Base-by-base conservation (phyloP, 2,113 vertebrate species). In the Paraplagusia blochii region DNA sequence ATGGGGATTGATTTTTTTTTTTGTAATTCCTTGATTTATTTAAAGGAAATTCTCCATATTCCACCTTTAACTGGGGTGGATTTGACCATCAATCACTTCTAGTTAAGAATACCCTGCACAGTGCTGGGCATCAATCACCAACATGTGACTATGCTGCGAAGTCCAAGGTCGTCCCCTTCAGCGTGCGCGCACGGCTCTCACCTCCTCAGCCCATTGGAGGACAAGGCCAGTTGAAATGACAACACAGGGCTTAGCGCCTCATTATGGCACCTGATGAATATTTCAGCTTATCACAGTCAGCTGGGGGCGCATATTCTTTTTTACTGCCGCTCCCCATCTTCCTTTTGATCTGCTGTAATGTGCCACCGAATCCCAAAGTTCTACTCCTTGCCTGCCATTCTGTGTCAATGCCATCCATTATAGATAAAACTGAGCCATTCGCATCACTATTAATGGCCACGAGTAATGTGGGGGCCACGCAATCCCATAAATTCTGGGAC, bases 401-500 rank as follows among this genome's bases (percentile, higher is more conserved):
- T 66, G 62, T 67, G 69, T 77, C 78, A 74, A 45, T 78, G 69
- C 44, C 67, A 83, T 82, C 49, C 58, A 89, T 81, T 73, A 83
- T 71, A 72, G 75, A 84, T 79, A 80, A 75, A 83, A 77, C 64
- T 63, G 80, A 76, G 74, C 42, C 47, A 73, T 85, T 81, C 63
- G 53, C 79, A 80, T 87, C 77, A 81, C 78, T 74, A 83, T 86
- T 87, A 80, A 86, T 79, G 80, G 51, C 44, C 57, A 78, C 69
- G 76, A 76, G 73, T 79, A 80, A 80, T 63, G 57, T 66, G 62
- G 71, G 63, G 33, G 59, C 68, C 74, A 82, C 60, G 66, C 69
- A 65, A 79, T 72, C 61, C 58, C 65, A 73, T 87, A 63, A 82
- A 80, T 77, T 71, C 66, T 44, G 50, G 35, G 63, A 57, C 66